These are phyloP conservation scores for Anastrepha obliqua DNA, from an alignment of 1,140 invertebrate genomes.

Conservation along the genomic window DNA sequence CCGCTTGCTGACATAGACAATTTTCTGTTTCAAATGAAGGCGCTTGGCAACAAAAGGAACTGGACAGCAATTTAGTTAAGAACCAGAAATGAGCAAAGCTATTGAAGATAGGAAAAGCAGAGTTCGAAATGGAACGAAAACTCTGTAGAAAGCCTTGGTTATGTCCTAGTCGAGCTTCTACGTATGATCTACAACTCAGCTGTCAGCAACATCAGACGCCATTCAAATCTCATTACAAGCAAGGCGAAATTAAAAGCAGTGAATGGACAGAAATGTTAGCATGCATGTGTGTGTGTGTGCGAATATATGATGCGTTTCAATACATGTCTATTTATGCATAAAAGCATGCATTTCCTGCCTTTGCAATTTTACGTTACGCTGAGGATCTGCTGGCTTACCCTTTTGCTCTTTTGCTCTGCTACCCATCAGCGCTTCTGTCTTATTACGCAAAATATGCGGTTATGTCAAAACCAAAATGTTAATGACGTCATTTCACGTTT, in stretches of 20 bases:
- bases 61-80: constrained; percentile 33
- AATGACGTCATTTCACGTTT: constrained; percentile 57
- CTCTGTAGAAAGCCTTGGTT: neutral
- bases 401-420: neutral
- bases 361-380: neutral
- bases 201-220: constrained; percentile 33
- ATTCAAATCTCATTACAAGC: constrained; percentile 43
- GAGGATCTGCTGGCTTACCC: neutral
- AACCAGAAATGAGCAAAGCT: constrained; percentile 23
- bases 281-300: neutral
- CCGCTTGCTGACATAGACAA: constrained; percentile 40
- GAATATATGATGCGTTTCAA: neutral
- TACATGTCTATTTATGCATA: neutral
- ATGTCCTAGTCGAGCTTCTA: neutral
- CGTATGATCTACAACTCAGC: neutral
- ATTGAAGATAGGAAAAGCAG: neutral
- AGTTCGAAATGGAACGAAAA: neutral
- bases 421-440: neutral
- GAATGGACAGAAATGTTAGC: neutral
- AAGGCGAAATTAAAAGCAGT: neutral
- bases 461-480: constrained; percentile 55
- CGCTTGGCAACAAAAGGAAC: constrained; percentile 69
- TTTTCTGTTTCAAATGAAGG: constrained; percentile 60
- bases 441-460: constrained; percentile 58
- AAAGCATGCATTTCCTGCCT: constrained; percentile 9